Percentiles rank a stretch among this genome's conserved stretches.
Evolutionary conservation across 2,113 vertebrate genomes (phyloP).

Genomic region (Todiramphus saurophagus): DNA sequence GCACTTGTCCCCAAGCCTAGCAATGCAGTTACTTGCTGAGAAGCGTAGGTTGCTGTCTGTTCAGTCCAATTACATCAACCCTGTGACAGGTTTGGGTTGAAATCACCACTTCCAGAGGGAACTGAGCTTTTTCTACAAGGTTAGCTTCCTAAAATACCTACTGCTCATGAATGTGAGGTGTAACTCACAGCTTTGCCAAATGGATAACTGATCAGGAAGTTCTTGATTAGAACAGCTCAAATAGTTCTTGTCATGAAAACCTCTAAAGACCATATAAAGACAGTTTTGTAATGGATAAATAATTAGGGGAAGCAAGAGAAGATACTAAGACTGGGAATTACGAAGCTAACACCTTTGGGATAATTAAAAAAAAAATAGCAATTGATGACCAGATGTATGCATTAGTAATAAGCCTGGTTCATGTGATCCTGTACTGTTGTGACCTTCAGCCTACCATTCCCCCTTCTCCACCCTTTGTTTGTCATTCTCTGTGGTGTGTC

Average conservation of each 20-base stretch:
- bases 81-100: rapidly evolving
- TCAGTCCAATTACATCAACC: not conserved
- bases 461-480: conserved; percentile 19
- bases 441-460: conserved; percentile 21
- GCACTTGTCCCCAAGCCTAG: not conserved
- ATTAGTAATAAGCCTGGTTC: not conserved
- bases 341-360: not conserved
- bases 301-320: not conserved
- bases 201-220: not conserved
- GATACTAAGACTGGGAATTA: not conserved
- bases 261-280: not conserved
- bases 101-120: not conserved
- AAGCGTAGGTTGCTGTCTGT: not conserved
- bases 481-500: not conserved
- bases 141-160: not conserved
- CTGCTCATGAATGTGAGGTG: not conserved
- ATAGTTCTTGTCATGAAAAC: not conserved
- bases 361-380: not conserved
- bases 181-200: not conserved
- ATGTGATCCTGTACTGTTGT: not conserved
- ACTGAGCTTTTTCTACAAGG: not conserved
- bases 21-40: not conserved
- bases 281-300: not conserved
- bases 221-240: not conserved
- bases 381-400: not conserved